These are phyloP conservation scores for Caenorhabditis doughertyi DNA, from an alignment of 2,888 invertebrate species.

Conservation along the genomic window DNA sequence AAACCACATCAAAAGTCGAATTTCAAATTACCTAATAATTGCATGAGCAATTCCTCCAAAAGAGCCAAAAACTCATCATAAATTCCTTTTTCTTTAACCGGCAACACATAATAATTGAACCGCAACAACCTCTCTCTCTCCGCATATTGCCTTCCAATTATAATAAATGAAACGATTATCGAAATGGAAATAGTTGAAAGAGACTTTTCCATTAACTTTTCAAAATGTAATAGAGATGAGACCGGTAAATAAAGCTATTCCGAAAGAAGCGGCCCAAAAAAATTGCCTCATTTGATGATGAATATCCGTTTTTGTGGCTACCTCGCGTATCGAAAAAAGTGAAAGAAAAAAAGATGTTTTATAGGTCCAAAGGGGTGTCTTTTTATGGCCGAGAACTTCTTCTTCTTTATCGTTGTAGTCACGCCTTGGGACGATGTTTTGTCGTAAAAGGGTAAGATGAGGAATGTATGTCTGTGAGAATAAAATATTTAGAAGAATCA, in stretches of 20 bases:
- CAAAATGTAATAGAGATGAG: neutral
- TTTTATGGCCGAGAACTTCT: constrained; percentile 36
- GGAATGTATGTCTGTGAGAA: neutral
- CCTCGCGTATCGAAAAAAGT: constrained; percentile 23
- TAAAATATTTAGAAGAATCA: neutral
- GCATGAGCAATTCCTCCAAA: constrained; percentile 2
- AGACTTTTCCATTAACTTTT: constrained; percentile 59
- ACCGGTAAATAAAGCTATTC: constrained; percentile 39
- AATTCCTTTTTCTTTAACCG: constrained; percentile 30
- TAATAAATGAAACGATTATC: constrained; percentile 62
- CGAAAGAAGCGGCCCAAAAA: constrained; percentile 2
- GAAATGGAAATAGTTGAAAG: constrained; percentile 20
- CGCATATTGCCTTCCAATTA: constrained; percentile 42
- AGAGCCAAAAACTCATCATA: constrained; percentile 49
- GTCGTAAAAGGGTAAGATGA: constrained; percentile 53
- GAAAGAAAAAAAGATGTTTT: constrained; percentile 19
- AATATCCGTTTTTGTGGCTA: constrained; percentile 54
- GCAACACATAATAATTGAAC: constrained; percentile 60
- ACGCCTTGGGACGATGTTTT: constrained; percentile 52
- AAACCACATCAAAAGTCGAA: constrained; percentile 19
- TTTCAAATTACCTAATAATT: constrained; percentile 23
- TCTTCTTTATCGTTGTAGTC: constrained; percentile 41
- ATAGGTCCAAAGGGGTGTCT: constrained; percentile 43
- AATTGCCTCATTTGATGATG: constrained; percentile 44
- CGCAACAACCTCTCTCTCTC: constrained; percentile 46